Conservation (phyloP, 2,888 invertebrate species). For the Drosophila monieri region DNA sequence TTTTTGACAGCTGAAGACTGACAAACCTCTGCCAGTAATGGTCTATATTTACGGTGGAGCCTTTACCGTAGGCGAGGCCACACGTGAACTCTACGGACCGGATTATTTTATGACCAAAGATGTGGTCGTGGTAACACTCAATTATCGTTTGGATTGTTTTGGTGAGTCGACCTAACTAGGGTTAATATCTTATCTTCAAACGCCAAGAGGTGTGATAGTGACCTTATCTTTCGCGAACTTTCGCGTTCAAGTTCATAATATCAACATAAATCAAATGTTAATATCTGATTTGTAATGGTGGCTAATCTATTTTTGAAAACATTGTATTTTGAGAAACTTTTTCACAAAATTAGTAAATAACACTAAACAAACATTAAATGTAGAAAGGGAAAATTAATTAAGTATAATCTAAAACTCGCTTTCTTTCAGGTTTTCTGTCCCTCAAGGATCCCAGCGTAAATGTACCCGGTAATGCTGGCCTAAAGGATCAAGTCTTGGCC, state of each 20-base stretch:
- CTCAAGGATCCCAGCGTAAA: slow-evolving; percentile 84
- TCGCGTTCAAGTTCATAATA: slow-evolving; percentile 4
- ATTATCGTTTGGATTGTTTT: slow-evolving; percentile 84
- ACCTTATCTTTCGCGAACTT: background rate
- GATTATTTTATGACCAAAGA: slow-evolving; percentile 84
- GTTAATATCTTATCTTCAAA: slow-evolving; percentile 15
- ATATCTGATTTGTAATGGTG: background rate
- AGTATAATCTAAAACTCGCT: background rate
- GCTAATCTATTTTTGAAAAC: background rate
- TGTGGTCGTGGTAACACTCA: slow-evolving; percentile 83
- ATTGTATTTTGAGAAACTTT: background rate
- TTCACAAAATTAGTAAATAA: background rate
- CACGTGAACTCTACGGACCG: slow-evolving; percentile 80
- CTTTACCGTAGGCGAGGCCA: slow-evolving; percentile 83
- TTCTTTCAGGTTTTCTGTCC: slow-evolving; percentile 84
- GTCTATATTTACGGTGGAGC: slow-evolving; percentile 85
- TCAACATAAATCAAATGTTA: background rate
- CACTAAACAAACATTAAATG: too few relatives aligned
- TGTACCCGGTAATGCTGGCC: slow-evolving; percentile 85
- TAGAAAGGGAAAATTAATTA: background rate
- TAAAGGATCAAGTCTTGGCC: slow-evolving; percentile 85
- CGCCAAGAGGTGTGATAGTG: background rate
- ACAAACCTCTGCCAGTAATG: slow-evolving; percentile 81
- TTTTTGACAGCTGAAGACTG: slow-evolving; percentile 52
- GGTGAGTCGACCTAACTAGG: slow-evolving; percentile 58